Percentiles rank a stretch among this genome's conserved stretches.
These are phyloP conservation scores for Odocoileus virginianus DNA, from an alignment of 2,113 vertebrate species.

Conservation along the genomic window DNA sequence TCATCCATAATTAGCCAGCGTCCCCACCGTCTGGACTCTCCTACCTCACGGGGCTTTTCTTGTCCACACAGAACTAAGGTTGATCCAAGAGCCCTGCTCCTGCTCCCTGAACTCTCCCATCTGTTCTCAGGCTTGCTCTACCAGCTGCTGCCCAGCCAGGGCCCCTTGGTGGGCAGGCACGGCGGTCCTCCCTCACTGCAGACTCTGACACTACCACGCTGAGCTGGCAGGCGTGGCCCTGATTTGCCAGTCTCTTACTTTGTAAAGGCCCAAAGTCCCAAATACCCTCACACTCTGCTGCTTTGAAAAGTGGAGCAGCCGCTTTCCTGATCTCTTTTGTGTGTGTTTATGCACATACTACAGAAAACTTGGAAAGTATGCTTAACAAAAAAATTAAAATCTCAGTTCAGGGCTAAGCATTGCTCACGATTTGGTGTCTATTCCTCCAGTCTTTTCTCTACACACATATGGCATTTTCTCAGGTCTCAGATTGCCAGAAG, in stretches of 20 bases:
- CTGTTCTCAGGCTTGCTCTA: not conserved
- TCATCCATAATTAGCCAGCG: not conserved
- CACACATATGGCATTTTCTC: not conserved
- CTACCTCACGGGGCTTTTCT: not conserved
- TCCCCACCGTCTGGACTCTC: constrained; percentile 12
- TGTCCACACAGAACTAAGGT: not conserved
- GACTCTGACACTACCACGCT: not conserved
- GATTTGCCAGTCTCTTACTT: not conserved
- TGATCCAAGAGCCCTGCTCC: not conserved
- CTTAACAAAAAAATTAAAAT: not conserved
- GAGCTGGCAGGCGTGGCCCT: not conserved
- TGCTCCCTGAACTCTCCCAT: not conserved
- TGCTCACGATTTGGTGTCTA: not conserved
- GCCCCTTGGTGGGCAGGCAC: not conserved
- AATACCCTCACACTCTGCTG: not conserved
- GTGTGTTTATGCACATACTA: not conserved
- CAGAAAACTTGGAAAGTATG: constrained; percentile 1
- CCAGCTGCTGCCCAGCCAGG: not conserved
- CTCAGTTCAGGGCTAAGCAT: not conserved
- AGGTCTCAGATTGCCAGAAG: constrained; percentile 16
- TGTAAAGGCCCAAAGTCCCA: not conserved
- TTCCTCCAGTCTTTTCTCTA: constrained; percentile 11
- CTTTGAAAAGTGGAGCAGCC: not conserved
- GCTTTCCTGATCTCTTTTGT: not conserved
- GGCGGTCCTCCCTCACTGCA: not conserved